A percentile compares a stretch with the other conserved stretches of the same genome.
These are phyloP conservation scores for Drosophila tsacasi DNA, from an alignment of 1,140 invertebrate species.

Conservation along the genomic window DNA sequence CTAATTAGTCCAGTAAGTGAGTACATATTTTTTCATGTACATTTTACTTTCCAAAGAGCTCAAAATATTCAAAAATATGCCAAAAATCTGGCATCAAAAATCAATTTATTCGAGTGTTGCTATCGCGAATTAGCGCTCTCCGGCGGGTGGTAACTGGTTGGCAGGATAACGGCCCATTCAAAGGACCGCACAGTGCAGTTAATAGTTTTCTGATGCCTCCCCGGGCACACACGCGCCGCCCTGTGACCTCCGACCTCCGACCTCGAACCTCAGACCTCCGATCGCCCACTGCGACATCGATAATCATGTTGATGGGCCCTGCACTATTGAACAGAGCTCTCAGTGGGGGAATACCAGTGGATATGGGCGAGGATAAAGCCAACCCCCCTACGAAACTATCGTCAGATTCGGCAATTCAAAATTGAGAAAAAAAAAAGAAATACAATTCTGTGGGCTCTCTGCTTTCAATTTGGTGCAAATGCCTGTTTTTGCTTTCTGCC, in stretches of 20 bases:
- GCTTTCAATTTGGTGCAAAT: constrained; percentile 49
- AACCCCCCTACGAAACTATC: constrained; percentile 9
- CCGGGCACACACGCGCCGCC: constrained; percentile 30
- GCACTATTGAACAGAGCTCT: constrained; percentile 34
- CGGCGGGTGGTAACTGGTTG: constrained; percentile 24
- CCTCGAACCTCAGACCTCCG: constrained; percentile 31
- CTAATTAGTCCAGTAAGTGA: not conserved
- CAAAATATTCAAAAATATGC: constrained; percentile 2
- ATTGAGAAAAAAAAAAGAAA: constrained; percentile 22
- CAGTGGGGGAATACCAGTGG: not conserved
- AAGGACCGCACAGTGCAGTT: constrained; percentile 63
- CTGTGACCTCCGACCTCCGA: constrained; percentile 35
- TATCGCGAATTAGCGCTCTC: constrained; percentile 44
- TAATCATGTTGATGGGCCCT: constrained; percentile 45
- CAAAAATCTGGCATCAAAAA: constrained; percentile 1
- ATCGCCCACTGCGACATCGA: constrained; percentile 49
- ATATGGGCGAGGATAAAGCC: constrained; percentile 1
- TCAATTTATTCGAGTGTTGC: constrained; percentile 16
- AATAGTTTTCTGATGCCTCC: constrained; percentile 62
- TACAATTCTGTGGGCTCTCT: constrained; percentile 31
- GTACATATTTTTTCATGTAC: not conserved
- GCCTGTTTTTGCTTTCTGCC: constrained; percentile 26
- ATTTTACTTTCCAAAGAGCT: not conserved
- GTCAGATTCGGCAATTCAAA: constrained; percentile 28
- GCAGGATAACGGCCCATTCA: constrained; percentile 40